Evolutionary conservation across 2,888 invertebrate genomes (phyloP).

Genomic region (Dilophus febrilis): DNA sequence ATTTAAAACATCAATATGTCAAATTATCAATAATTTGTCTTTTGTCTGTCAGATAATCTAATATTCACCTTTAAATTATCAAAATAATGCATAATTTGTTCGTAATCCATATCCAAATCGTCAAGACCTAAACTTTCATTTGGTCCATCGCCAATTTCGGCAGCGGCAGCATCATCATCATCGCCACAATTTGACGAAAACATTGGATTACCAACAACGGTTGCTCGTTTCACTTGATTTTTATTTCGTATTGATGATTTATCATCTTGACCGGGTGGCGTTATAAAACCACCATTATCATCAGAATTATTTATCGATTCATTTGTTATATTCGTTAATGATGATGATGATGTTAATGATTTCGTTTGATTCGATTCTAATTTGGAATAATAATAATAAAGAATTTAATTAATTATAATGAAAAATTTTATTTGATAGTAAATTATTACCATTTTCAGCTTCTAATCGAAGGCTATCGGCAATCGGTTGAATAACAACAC

Average conservation of each 20-base stretch:
- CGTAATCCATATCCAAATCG: constrained; percentile 89
- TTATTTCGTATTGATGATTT: constrained; percentile 11
- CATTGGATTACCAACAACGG: constrained; percentile 80
- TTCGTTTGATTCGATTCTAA: not conserved
- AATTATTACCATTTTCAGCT: not conserved
- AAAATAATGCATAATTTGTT: constrained; percentile 96
- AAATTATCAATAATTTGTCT: no score
- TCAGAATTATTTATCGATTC: constrained; percentile 17
- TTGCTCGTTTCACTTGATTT: constrained; percentile 56
- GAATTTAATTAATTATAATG: not conserved
- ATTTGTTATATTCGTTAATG: constrained; percentile 6
- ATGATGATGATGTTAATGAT: not conserved
- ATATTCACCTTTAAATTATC: constrained; percentile 79
- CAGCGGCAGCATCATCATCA: constrained; percentile 22
- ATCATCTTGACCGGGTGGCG: constrained; percentile 14
- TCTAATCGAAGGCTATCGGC: not conserved
- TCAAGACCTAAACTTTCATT: constrained; percentile 55
- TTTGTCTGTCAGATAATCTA: not conserved
- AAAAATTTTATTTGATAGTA: constrained; percentile 1
- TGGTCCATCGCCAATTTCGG: no score
- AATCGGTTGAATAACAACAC: not conserved
- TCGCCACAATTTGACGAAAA: constrained; percentile 34
- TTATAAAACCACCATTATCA: constrained; percentile 18
- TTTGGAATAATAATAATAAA: not conserved
- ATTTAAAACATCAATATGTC: not conserved